Evolutionary conservation across 2,888 invertebrate genomes (phyloP).

Genomic region (Cecidostiba fungosa): DNA sequence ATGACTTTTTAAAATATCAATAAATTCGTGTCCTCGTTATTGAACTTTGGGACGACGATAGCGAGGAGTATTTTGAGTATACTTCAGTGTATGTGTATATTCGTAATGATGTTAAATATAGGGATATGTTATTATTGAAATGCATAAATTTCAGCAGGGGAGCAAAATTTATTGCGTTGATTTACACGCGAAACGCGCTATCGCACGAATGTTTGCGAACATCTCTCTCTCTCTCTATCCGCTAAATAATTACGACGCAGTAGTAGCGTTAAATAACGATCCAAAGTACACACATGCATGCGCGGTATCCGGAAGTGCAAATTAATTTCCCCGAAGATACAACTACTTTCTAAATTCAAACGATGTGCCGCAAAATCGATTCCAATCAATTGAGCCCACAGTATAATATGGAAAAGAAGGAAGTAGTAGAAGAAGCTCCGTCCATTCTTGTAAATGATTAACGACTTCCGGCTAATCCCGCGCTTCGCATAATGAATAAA

Average conservation of each 20-base stretch:
- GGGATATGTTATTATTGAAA: background rate
- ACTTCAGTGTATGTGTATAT: background rate
- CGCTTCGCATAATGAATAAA: background rate
- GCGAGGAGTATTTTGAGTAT: too few relatives aligned
- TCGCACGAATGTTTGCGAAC: background rate
- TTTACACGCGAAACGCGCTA: conserved; percentile 11
- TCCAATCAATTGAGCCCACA: background rate
- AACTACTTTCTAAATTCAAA: background rate
- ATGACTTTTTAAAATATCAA: background rate
- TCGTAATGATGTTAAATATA: background rate
- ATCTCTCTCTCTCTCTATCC: background rate
- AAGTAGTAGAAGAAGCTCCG: background rate
- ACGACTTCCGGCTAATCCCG: conserved; percentile 10
- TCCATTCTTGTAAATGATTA: background rate
- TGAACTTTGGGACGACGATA: too few relatives aligned
- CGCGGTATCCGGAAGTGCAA: background rate
- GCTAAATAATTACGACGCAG: background rate
- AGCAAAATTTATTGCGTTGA: background rate
- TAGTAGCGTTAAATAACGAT: background rate
- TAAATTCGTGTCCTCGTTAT: too few relatives aligned
- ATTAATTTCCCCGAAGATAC: background rate
- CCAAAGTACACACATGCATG: background rate
- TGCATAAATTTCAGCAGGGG: conserved; percentile 11
- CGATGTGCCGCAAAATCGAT: background rate
- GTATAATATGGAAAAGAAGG: background rate